Evolutionary conservation across 1,140 invertebrate genomes (phyloP), one percentile per base, ranked within the genome.

Genomic region (Drosophila nigrodunni): DNA sequence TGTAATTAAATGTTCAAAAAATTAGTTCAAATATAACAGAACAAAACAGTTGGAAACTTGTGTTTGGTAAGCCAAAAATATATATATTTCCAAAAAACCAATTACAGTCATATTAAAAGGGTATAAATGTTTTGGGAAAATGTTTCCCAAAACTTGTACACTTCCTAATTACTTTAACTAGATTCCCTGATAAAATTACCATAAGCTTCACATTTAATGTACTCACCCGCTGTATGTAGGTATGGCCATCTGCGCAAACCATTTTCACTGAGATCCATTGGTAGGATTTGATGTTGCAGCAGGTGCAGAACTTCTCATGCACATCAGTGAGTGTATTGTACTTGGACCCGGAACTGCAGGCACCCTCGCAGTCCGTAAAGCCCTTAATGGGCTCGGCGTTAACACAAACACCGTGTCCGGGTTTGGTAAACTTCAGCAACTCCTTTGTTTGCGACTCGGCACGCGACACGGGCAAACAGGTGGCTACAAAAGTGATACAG

Each of bases 301-400:
- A 92, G 8, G 87, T 82, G 64, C 92, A 92, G 67, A 80, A 87
- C 59, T 91, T 92, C 21, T 92, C 87, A 55, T 92, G 92, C 9
- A 69, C 34, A 59, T 80, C 80, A 3, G 88, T 91, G 6, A 67
- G 65, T 37, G 55, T 92, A 77, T 95, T 95, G 62, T 94, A 96
- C n/a, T 93, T 90, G 0, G 95, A 95, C 13, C 94, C 94, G 2
- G 96, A 96, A 68, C 94, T 91, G 80, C 96, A 96, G 15, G 91
- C 86, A 6, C 96, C 96, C 35, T 93, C 89, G 73, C 96, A 96
- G 82, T 96, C 94, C 6, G 93, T 94, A 68, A 96, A 94, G 13
- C 94, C 94, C 10, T 80, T 58, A 8, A 96, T 92, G 0, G 94
- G 93, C 35, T 94, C 77, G 0, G 92, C 77, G 89, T 96, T 96